Conservation (phyloP, 2,888 invertebrate species). For the Chymomyza fuscimana region DNA sequence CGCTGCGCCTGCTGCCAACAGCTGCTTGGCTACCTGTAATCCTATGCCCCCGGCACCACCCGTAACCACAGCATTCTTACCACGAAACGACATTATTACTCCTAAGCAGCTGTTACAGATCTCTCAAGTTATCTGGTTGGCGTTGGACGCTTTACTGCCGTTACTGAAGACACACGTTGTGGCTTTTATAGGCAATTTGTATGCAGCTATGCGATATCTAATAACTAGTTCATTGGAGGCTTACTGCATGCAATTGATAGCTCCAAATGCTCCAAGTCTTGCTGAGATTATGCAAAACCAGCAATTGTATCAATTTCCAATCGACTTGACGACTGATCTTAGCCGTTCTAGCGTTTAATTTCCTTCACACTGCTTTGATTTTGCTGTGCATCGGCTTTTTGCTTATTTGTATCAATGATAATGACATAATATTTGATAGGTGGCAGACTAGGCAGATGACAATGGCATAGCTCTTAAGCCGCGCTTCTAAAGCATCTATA, state of each 20-base stretch:
- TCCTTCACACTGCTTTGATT: constrained; percentile 58
- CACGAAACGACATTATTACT: constrained; percentile 69
- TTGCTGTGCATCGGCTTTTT: constrained; percentile 28
- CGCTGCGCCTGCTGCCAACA: constrained; percentile 69
- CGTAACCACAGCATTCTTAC: constrained; percentile 78
- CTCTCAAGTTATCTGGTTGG: constrained; percentile 34
- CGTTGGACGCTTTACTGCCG: constrained; percentile 37
- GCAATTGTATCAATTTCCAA: constrained; percentile 46
- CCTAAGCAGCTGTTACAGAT: constrained; percentile 17
- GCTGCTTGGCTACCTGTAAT: constrained; percentile 75
- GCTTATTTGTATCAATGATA: constrained; percentile 28
- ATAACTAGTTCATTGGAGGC: constrained; percentile 41
- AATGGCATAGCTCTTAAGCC: neutral
- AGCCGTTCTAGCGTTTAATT: constrained; percentile 52
- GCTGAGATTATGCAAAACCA: constrained; percentile 56
- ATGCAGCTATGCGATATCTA: constrained; percentile 47
- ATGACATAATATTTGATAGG: constrained; percentile 17
- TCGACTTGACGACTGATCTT: constrained; percentile 22
- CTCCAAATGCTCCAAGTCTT: constrained; percentile 28
- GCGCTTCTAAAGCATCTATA: too few species aligned
- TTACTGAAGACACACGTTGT: neutral
- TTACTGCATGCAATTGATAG: constrained; percentile 60
- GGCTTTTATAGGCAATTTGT: constrained; percentile 41
- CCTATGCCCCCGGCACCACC: constrained; percentile 79
- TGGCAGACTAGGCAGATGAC: neutral